Base-by-base conservation (phyloP, 2,797 vertebrate genomes). In the Meda fulgida region DNA sequence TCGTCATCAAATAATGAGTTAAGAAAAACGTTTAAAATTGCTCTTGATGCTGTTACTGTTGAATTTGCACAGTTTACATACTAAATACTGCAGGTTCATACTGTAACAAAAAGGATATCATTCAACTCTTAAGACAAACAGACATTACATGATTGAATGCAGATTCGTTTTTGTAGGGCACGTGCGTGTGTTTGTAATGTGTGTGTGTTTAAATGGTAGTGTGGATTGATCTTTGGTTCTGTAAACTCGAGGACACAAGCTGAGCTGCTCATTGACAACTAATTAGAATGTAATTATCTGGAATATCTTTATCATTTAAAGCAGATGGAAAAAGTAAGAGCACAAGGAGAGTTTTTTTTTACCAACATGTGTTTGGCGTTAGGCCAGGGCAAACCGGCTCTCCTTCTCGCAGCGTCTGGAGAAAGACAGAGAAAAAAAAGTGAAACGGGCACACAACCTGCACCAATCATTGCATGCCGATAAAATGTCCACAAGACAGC, bases 281-380 rank as follows among this genome's bases (percentile, higher is more conserved):
- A 94, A 95, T 96, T 96, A 95, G 90, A 94, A 90, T 90, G 87
- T 91, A 95, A 94, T 95, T 94, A 94, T 89, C 89, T 18, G 21
- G 73, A 92, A 93, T 93, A 89, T 90, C 89, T 80, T 93, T 88
- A 91, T 94, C 94, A 96, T 95, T 94, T 92, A 89, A 94, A 93
- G 90, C 92, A 94, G 93, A 94, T 95, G 93, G 90, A 89, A 87
- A 89, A 89, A 89, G 69, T 86, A 76, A 91, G 89, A 92, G 89
- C 87, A 90, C 88, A 84, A 87, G 84, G 18, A 77, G 66, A 51
- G 67, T 23, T 83, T 81, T 80, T 60, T 65, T 87, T 78, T 76
- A 80, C 60, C 26, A 60, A 38, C 46, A 87, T 87, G 77, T 88
- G 81, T 84, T 71, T 86, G 89, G 78, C 78, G 13, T 80, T 55